Evolutionary conservation across 2,113 vertebrate species (phyloP), one percentile per base, ranked within the genome.

Genomic region (Cnemophilus loriae): DNA sequence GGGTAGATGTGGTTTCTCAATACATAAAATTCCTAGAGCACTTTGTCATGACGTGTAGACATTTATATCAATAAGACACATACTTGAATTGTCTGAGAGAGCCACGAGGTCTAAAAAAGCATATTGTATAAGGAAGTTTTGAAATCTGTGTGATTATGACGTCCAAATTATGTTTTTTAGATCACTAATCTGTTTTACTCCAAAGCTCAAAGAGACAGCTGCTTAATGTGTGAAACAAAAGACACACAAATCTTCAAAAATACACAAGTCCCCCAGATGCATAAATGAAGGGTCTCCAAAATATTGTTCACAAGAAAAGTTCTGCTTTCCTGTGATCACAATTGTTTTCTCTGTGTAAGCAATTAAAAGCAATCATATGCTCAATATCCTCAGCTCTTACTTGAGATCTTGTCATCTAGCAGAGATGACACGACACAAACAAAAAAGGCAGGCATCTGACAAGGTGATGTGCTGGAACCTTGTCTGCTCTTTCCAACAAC

Each of bases 251-350:
- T 33, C 12, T 46, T 67, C 46, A 81, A 52, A 86, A 86, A 69
- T 27, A 61, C 13, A 59, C 5, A 67, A 47, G 47, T 22, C 1
- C 0, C 3, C 7, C 24, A 80, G 14, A 33, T n/a, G 2, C 41
- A 24, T 42, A 44, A 73, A 41, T 28, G 17, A 57, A 90, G 11
- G 10, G 7, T 57, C 10, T 9, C 9, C 63, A 79, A 84, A 76
- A 39, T 6, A 26, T 14, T 68, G 21, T 30, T 83, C 65, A n/a
- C 10, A 35, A 35, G 13, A 65, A 80, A 76, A 73, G 16, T 37
- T 76, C 35, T 80, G 5, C 16, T 87, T 77, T 28, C 24, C 33
- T 61, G 18, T 46, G 42, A 53, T 74, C 20, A 17, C 23, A 32
- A 15, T 11, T n/a, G 10, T 52, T 46, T 69, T 70, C 39, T 24